Evolutionary conservation across 2,797 vertebrate genomes (phyloP), one percentile per base, ranked within the genome.

Genomic region (Rhinoraja longicauda): DNA sequence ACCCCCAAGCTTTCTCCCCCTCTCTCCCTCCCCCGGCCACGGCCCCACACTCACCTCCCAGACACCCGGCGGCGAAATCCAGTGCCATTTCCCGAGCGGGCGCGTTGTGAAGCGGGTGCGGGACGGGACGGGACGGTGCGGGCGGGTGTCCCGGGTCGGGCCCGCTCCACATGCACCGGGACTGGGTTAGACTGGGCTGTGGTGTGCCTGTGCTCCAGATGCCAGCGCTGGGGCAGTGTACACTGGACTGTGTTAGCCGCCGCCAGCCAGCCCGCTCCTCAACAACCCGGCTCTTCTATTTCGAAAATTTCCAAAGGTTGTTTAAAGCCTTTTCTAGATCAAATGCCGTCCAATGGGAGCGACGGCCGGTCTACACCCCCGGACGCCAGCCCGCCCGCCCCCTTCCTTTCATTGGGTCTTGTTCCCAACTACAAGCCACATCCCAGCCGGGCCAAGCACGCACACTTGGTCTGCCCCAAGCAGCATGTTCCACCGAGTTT

Each of bases 31-130:
- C 45, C 1, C 45, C 45, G 1, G 1, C 45, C 45, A 53, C 45
- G 4, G 45, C 45, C 45, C 45, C 45, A 7, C n/a, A 94, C 98
- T 98, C 94, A 99, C 98, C 98, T 96, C 98, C 98, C 0, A 97
- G 93, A 93, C 98, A 99, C 93, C 98, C 98, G 93, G 98, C 98
- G 94, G 97, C 96, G 95, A 98, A 99, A 96, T 99, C 98, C 96
- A 99, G 93, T 94, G 98, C 98, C 98, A 97, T 96, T 93, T 94
- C 94, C 64, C 13, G 90, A 39, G 5, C 78, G 76, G 1, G 57
- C 67, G 13, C 32, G 1, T 36, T 86, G 45, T 57, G 9, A n/a
- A 59, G 93, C 0, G 82, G 64, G 29, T 53, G 45, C 3, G 45
- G 45, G 53, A 0, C 39, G 39, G 39, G 3, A 45, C 4, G 45